Evolutionary conservation across 2,113 vertebrate species (phyloP).

Genomic region (Nycticryphes semicollaris): DNA sequence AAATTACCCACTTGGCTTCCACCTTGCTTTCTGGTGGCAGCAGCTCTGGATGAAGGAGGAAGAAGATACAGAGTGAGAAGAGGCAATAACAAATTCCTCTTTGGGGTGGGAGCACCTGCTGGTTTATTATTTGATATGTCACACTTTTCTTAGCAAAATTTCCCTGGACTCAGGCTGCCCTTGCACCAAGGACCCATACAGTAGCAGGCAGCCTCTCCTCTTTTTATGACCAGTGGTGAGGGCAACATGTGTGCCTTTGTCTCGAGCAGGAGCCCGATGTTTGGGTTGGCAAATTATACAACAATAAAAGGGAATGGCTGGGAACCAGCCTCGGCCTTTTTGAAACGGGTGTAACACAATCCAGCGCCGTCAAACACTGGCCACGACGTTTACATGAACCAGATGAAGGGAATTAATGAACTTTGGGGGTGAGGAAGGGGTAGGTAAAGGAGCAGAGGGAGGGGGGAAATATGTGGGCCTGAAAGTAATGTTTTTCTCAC

Average conservation of each 20-base stretch:
- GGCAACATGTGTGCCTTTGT: constrained; percentile 10
- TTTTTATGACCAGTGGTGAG: background rate
- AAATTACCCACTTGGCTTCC: background rate
- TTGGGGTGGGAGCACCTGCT: background rate
- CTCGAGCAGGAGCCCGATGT: background rate
- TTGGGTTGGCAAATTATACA: constrained; percentile 42
- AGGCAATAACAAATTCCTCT: background rate
- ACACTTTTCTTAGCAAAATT: background rate
- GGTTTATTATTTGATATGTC: background rate
- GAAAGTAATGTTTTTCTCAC: background rate
- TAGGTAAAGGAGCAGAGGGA: background rate
- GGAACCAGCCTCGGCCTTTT: background rate
- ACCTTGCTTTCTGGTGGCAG: background rate
- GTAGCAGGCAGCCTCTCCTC: background rate
- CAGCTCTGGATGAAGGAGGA: background rate
- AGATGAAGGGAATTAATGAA: constrained; percentile 55
- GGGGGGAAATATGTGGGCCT: rapidly evolving
- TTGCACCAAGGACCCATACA: background rate
- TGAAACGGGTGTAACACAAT: constrained; percentile 43
- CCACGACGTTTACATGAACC: constrained; percentile 16
- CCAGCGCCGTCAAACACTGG: background rate
- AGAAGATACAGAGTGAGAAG: background rate
- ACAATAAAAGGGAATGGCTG: constrained; percentile 50
- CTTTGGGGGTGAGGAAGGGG: background rate
- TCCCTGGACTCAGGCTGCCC: background rate